A percentile compares a stretch with the other conserved stretches of the same genome.
Evolutionary conservation across 2,888 invertebrate species (phyloP).

Genomic region (Drosophila algonquin): DNA sequence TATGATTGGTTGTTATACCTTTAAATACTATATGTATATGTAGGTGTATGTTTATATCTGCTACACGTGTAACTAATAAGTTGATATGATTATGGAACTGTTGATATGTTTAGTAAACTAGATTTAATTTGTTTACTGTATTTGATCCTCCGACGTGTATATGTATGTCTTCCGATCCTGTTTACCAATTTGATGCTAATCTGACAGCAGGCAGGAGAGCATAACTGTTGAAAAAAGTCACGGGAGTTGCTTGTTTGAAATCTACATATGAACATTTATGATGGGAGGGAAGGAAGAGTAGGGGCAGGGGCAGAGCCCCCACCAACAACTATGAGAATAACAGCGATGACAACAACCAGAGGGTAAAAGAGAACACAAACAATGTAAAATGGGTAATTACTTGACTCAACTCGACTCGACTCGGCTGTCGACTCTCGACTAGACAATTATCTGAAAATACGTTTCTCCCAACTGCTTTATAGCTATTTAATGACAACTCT

Average conservation of each 20-base stretch:
- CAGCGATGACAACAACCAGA: slow-evolving; percentile 36
- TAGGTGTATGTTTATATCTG: too few relatives aligned
- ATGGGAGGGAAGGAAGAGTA: neutral
- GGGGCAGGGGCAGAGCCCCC: neutral
- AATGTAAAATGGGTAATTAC: slow-evolving; percentile 71
- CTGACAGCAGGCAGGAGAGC: too few relatives aligned
- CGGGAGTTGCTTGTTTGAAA: neutral
- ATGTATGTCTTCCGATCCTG: neutral
- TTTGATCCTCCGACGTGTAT: neutral
- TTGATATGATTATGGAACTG: neutral
- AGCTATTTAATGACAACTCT: slow-evolving; percentile 72
- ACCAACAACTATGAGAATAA: slow-evolving; percentile 9
- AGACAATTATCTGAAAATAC: slow-evolving; percentile 71
- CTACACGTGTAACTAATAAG: neutral
- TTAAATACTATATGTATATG: too few relatives aligned
- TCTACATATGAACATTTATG: neutral
- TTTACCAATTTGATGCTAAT: neutral
- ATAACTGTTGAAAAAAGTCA: neutral
- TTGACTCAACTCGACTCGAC: slow-evolving; percentile 34
- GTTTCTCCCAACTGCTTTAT: slow-evolving; percentile 68
- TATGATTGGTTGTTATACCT: too few relatives aligned
- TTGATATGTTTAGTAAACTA: neutral
- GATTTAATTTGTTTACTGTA: neutral
- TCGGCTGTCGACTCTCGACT: slow-evolving; percentile 40
- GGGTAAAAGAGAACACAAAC: slow-evolving; percentile 47